Base-by-base conservation (phyloP, 2,113 vertebrate genomes). In the Gavialis gangeticus region DNA sequence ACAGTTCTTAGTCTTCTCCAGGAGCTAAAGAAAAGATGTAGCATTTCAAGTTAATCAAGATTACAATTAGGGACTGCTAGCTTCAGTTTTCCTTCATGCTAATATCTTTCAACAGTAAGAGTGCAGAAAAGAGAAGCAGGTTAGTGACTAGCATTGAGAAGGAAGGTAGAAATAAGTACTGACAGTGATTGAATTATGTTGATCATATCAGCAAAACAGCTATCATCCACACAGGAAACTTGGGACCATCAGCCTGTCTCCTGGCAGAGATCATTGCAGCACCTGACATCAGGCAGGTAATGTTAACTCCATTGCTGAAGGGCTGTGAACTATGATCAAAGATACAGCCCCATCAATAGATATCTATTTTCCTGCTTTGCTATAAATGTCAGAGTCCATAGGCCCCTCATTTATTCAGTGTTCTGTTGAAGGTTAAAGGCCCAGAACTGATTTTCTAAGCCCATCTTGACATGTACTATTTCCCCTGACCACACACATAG, bases 361-460 rank as follows among this genome's bases (percentile, higher is more conserved):
- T 98, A 98, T 98, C 98, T 97, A 98, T 98, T 98, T 98, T 97
- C 93, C 94, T 98, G 97, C 98, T 98, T 97, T 89, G 95, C 98
- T 95, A 95, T 97, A 97, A 98, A 98, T 96, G 97, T 98, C 98
- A 97, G 95, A 94, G 97, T 96, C 98, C 97, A 97, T 86, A 96
- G 96, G 92, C 93, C 95, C 92, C 97, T 97, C 94, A 95, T 97
- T 97, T 96, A 97, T 97, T 97, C 97, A 93, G 96, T 96, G 93
- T 97, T 98, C 95, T 97, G 96, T 96, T 98, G 98, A 98, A 98
- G 98, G 98, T 98, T 97, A 98, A 97, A 97, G 97, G 97, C 97
- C 97, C 97, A 98, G 97, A 96, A 96, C 95, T 79, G 95, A 96
- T 97, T 98, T 98, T 98, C 97, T 97, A 97, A 97, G 97, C 95